These are phyloP conservation scores for Cladopsammia gracilis DNA, from an alignment of 64 coral and sea anemone species.

Conservation along the genomic window DNA sequence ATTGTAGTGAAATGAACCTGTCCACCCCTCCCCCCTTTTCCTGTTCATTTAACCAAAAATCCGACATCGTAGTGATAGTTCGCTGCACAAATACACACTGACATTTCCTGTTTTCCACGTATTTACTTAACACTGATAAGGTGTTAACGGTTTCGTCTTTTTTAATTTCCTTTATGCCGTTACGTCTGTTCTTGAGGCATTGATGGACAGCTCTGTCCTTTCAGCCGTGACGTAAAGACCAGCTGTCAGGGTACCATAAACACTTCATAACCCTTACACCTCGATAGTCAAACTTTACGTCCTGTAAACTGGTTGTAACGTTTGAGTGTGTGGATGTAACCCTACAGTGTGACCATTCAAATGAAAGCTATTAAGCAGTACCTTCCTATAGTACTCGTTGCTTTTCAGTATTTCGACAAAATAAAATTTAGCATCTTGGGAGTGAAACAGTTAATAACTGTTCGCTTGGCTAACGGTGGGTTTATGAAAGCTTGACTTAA, in stretches of 20 bases:
- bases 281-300: too few species aligned
- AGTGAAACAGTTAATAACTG: not conserved
- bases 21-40: too few species aligned
- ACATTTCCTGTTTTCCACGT: not conserved
- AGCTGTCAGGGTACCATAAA: slow-evolving; percentile 42
- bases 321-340: too few species aligned
- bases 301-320: too few species aligned
- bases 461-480: not conserved
- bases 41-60: not conserved
- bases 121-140: slow-evolving; percentile 34
- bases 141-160: not conserved
- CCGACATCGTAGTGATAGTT: too few species aligned
- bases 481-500: not conserved
- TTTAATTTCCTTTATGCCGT: not conserved
- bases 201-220: not conserved
- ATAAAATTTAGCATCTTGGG: too few species aligned
- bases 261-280: not conserved
- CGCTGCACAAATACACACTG: not conserved
- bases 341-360: too few species aligned
- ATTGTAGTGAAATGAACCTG: not conserved
- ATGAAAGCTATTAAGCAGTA: too few species aligned
- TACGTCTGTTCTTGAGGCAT: slow-evolving; percentile 3
- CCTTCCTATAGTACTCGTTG: too few species aligned
- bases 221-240: slow-evolving; percentile 3
- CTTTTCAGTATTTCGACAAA: too few species aligned